Base-by-base conservation (phyloP, 2,888 invertebrate genomes). In the Flexamia atlantica region DNA sequence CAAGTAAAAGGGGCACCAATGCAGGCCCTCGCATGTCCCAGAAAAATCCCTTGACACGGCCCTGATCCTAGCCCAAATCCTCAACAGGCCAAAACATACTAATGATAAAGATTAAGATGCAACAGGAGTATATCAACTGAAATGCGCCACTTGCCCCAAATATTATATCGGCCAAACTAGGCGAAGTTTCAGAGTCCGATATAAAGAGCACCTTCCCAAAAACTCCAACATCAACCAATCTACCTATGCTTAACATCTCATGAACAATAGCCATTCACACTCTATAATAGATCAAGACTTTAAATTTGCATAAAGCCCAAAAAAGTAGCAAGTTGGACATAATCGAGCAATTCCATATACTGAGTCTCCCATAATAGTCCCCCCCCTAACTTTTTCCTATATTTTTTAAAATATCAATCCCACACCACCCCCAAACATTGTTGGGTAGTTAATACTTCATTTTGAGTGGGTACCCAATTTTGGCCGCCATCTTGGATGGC, bases 181-280 rank as follows among this genome's bases (percentile, higher is more conserved):
- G n/a, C n/a, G n/a, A n/a, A 46, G 46, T 12, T 57, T 57, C 20
- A 57, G 23, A 57, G 12, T 25, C 4, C 57, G 9, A 2, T 57
- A 57, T 12, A 57, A 57, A 57, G 25, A 57, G 23, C 57, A 57
- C 20, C 57, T 57, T 57, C 57, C 57, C 3, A 57, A 25, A 57
- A 57, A 57, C 20, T 20, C 20, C 57, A 2, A 20, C 12, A 57
- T 5, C 4, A 20, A 57, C 57, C 9, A 5, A 25, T 57, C 57
- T 25, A 23, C 57, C 2, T 57, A 57, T 12, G 20, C 57, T 14
- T 3, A 57, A 20, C 57, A 57, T 14, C 12, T 57, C 20, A 57
- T 23, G 3, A 20, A 57, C 25, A 23, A 57, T 57, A 57, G 7
- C 23, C 57, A 57, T 25, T 57, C 57, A 1, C 23, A 20, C 20